Evolutionary conservation across 2,888 invertebrate genomes (phyloP), one percentile per base, ranked within the genome.

Genomic region (Orthonevra nobilis): DNA sequence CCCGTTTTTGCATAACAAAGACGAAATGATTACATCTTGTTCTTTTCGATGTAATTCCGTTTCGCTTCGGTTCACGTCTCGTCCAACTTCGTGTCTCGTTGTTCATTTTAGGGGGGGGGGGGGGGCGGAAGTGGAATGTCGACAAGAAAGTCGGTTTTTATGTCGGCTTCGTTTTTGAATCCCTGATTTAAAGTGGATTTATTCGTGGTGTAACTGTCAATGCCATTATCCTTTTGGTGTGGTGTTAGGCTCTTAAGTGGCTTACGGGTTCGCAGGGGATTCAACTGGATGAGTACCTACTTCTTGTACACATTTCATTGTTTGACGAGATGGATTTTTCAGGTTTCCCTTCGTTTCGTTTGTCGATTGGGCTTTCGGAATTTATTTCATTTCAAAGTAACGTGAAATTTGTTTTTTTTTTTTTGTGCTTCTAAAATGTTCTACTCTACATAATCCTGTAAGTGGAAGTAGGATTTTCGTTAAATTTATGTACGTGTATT

Each of bases 191-290:
- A 79, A 79, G 79, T 79, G 73, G 79, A 79, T 79, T 79, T 79
- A 73, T 79, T 79, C 79, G 79, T 79, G 79, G 79, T 79, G 79
- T 79, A 79, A 73, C 79, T 79, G 79, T 79, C 79, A 79, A 79
- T 79, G 61, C 73, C 73, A 79, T 79, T 79, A 79, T 79, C 68
- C 79, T 63, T 79, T 73, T 73, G 73, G 73, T 68, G 73, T 61
- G 79, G 73, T 61, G 73, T 73, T 68, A 79, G 73, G 79, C 73
- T 73, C 79, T 73, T 79, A 79, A 79, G 79, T 79, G 79, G 79
- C 79, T 79, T 79, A 73, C 58, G 66, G 73, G 61, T 68, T 68
- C 73, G 54, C 79, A 26, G 48, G 79, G 79, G 79, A 73, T 73
- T 79, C 48, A 46, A 30, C 50, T 61, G 66, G 61, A 79, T 73